Conservation (phyloP, 2,113 vertebrate species). For the Garra rufa region DNA sequence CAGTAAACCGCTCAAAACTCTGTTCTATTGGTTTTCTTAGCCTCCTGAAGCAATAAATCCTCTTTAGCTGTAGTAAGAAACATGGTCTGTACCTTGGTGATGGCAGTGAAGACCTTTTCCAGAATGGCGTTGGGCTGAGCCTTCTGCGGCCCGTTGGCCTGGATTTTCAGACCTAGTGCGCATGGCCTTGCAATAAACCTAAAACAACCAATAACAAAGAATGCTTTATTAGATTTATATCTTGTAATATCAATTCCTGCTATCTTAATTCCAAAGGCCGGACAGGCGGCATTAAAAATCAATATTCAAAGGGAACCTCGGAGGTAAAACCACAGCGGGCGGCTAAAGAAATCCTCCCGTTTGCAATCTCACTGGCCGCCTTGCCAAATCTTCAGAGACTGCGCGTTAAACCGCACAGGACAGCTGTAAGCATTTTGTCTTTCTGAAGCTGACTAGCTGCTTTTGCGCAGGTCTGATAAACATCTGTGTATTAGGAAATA, state of each 20-base stretch:
- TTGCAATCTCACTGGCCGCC: not conserved
- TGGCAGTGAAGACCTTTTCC: conserved; percentile 98
- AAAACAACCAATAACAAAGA: conserved; percentile 51
- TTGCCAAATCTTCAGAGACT: not conserved
- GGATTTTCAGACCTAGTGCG: conserved; percentile 95
- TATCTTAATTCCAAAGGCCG: not conserved
- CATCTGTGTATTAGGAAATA: not conserved
- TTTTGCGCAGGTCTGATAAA: not conserved
- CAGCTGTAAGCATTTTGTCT: not conserved
- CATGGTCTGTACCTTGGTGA: conserved; percentile 88
- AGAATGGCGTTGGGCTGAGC: conserved; percentile 95
- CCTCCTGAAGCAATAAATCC: not conserved
- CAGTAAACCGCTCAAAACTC: not conserved
- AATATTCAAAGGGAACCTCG: not conserved
- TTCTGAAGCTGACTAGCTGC: not conserved
- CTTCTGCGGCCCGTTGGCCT: conserved; percentile 92
- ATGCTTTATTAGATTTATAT: not conserved
- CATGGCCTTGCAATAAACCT: conserved; percentile 97
- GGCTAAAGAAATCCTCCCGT: not conserved
- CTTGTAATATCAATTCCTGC: not conserved
- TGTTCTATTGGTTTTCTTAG: not conserved
- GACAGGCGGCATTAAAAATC: not conserved
- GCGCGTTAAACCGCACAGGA: not conserved
- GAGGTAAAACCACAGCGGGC: not conserved
- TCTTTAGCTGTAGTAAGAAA: not conserved